phyloP scores from a whole-genome alignment of 2,888 invertebrate genomes.

The Phyto melanocephala region DNA sequence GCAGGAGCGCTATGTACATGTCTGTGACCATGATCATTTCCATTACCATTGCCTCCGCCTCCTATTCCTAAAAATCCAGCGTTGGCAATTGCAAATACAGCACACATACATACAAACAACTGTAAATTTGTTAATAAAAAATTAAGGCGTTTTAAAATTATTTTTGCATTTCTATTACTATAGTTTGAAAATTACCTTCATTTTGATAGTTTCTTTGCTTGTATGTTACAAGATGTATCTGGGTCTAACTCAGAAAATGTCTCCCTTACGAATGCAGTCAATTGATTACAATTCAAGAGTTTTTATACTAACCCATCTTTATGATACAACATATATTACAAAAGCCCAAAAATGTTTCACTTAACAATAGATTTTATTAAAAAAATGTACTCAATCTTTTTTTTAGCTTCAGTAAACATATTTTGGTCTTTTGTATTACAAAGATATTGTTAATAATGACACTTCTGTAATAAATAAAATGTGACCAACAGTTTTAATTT shows the following conservation, averaged over 20 bases:
- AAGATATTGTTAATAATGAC: neutral
- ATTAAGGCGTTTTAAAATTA: neutral
- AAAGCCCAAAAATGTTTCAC: neutral
- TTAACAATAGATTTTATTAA: conserved; percentile 25
- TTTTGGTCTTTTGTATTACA: neutral
- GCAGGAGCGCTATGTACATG: neutral
- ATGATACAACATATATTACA: neutral
- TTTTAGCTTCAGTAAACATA: conserved; percentile 8
- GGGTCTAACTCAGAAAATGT: conserved; percentile 13
- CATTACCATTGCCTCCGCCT: neutral
- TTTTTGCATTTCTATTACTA: neutral
- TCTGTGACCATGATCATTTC: conserved; percentile 8
- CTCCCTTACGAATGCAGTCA: conserved; percentile 29
- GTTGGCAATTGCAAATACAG: conserved; percentile 45
- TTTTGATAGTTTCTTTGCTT: conserved; percentile 24
- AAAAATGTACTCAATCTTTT: conserved; percentile 11
- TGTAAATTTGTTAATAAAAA: conserved; percentile 14
- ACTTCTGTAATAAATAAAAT: neutral
- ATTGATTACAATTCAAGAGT: conserved; percentile 18
- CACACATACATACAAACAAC: conserved; percentile 55
- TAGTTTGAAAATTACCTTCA: conserved; percentile 51
- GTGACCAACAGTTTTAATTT: conserved; percentile 12
- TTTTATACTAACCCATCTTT: conserved; percentile 43
- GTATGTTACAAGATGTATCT: conserved; percentile 13
- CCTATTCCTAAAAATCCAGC: conserved; percentile 18